Evolutionary conservation across 2,888 invertebrate species (phyloP).

Genomic region (Machimus atricapillus): DNA sequence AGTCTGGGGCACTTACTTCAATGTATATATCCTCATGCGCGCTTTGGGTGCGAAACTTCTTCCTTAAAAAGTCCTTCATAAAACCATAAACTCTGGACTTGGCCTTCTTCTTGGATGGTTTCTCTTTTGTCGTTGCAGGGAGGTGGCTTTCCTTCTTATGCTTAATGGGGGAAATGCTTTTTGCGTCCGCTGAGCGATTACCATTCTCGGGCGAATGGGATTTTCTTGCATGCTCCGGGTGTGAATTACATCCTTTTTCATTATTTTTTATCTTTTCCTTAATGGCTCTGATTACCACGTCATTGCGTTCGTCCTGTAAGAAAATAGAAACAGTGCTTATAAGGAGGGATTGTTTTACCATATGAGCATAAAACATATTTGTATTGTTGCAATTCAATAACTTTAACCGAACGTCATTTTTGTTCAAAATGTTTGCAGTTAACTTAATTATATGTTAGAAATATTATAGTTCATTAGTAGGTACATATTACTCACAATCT

Average conservation of each 20-base stretch:
- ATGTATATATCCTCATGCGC: conserved; percentile 45
- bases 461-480: too few relatives aligned
- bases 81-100: conserved; percentile 58
- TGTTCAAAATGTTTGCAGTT: background rate
- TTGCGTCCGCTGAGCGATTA: conserved; percentile 32
- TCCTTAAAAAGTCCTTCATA: conserved; percentile 58
- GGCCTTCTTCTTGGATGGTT: conserved; percentile 48
- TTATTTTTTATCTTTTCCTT: conserved; percentile 32
- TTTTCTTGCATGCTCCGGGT: conserved; percentile 31
- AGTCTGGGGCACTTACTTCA: conserved; percentile 36
- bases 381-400: background rate
- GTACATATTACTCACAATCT: too few relatives aligned
- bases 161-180: conserved; percentile 16
- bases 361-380: background rate
- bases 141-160: background rate
- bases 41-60: conserved; percentile 51
- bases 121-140: conserved; percentile 26
- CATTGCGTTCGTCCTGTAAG: conserved; percentile 3
- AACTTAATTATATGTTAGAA: too few relatives aligned
- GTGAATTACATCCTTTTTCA: conserved; percentile 35
- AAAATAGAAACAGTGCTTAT: background rate
- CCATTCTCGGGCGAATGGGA: conserved; percentile 27
- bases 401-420: background rate
- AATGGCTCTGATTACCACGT: conserved; percentile 25
- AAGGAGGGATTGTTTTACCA: background rate